Base-by-base conservation (phyloP, 2,797 vertebrate species). In the Chiroxiphia lanceolata region DNA sequence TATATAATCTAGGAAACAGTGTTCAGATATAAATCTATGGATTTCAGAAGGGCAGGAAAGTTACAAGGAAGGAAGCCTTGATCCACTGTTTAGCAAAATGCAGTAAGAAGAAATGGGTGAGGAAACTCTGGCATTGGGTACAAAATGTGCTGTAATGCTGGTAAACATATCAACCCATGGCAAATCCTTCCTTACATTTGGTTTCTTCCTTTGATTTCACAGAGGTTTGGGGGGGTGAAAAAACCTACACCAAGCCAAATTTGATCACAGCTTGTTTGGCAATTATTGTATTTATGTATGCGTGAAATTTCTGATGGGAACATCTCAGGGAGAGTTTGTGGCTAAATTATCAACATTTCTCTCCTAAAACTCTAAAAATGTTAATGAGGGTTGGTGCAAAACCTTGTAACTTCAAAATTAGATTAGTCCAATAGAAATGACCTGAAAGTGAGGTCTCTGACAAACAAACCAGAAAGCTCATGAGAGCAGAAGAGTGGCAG, bases 271-370 rank as follows among this genome's bases (percentile, higher is more conserved):
- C n/a, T 90, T 91, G 54, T 94, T 93, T 93, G 85, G 44, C 64
- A 92, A 81, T 92, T 70, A 87, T 59, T 78, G 51, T 91, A 92
- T 89, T 91, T 79, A 88, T 68, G 34, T 88, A 81, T 45, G 59
- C 1, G 0, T 82, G 67, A 83, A 87, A 94, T 94, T 93, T 93
- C 74, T 92, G 40, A 54, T 77, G 69, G 64, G 22, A 93, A 84
- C 18, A 68, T 96, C 75, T 94, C 27, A 56, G 68, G 44, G 38
- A 78, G 31, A 67, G 11, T 92, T 76, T 56, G 50, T 80, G 36
- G 26, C 11, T 87, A 71, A 59, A 88, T 90, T 82, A 53, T 34
- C 18, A 63, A 48, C 0, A 53, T 65, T 87, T 86, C 75, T 84
- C 70, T 94, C 67, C 79, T 78, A 83, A 93, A 94, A 77, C 44